These are phyloP conservation scores for Manis javanica DNA, from an alignment of 2,797 vertebrate genomes.

Conservation along the genomic window DNA sequence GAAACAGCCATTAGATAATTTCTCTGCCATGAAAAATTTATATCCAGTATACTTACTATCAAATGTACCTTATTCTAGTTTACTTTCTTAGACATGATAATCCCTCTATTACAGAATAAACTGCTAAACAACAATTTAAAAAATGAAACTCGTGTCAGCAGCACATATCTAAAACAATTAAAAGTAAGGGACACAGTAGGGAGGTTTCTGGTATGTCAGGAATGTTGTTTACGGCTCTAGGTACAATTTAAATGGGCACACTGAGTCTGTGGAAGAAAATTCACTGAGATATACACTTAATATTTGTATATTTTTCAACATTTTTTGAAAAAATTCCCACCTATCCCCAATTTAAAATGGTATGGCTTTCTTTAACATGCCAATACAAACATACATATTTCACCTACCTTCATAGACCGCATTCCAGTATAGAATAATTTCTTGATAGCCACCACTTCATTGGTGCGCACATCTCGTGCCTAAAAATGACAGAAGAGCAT, in stretches of 20 bases:
- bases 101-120: neutral
- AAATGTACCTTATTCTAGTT: slow-evolving; percentile 17
- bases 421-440: slow-evolving; percentile 99
- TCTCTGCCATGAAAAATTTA: slow-evolving; percentile 23
- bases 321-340: too few relatives aligned
- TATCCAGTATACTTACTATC: slow-evolving; percentile 3
- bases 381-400: slow-evolving; percentile 20
- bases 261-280: too few relatives aligned
- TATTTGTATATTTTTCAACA: too few relatives aligned
- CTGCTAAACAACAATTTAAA: slow-evolving; percentile 45
- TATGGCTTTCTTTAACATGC: slow-evolving; percentile 35
- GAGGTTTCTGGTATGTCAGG: too few relatives aligned
- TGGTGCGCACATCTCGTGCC: slow-evolving; percentile 98
- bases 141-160: neutral
- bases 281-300: too few relatives aligned
- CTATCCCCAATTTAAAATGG: too few relatives aligned
- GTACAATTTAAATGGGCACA: too few relatives aligned
- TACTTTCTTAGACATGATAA: slow-evolving; percentile 19
- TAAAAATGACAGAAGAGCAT: slow-evolving; percentile 81
- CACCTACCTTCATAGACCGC: slow-evolving; percentile 96
- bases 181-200: too few relatives aligned
- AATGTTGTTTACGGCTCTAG: too few relatives aligned
- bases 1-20: neutral
- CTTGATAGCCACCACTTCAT: slow-evolving; percentile 99
- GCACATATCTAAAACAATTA: too few relatives aligned